Percentiles rank a stretch among this genome's conserved stretches.
These are phyloP conservation scores for Pyrgus malvae DNA, from an alignment of 2,888 invertebrate genomes.

Conservation along the genomic window DNA sequence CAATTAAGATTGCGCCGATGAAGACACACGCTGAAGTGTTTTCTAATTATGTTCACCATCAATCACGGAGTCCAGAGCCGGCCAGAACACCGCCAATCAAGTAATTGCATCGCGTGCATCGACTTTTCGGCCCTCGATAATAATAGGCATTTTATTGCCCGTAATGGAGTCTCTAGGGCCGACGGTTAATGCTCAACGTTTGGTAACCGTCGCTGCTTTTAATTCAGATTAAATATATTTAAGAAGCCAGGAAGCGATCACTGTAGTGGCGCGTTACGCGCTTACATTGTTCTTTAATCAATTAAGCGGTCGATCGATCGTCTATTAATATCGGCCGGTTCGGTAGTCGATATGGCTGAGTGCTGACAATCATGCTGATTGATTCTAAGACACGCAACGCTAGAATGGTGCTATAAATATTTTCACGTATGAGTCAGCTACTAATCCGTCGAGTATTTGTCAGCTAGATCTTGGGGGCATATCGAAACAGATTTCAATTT, in stretches of 20 bases:
- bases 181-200: slow-evolving; percentile 67
- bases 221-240: slow-evolving; percentile 75
- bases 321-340: slow-evolving; percentile 51
- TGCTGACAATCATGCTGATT: slow-evolving; percentile 67
- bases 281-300: slow-evolving; percentile 64
- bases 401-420: slow-evolving; percentile 28
- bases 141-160: slow-evolving; percentile 81
- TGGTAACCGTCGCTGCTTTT: slow-evolving; percentile 67
- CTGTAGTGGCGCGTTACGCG: slow-evolving; percentile 44
- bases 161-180: slow-evolving; percentile 82
- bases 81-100: slow-evolving; percentile 80
- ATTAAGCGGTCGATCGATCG: slow-evolving; percentile 50
- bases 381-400: slow-evolving; percentile 63
- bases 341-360: slow-evolving; percentile 66
- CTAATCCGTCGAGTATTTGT: slow-evolving; percentile 64
- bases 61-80: slow-evolving; percentile 66
- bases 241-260: slow-evolving; percentile 55
- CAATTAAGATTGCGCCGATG: slow-evolving; percentile 78
- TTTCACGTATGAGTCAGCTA: slow-evolving; percentile 61
- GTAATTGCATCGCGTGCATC: slow-evolving; percentile 82
- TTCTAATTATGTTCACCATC: slow-evolving; percentile 81
- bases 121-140: slow-evolving; percentile 80
- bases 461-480: slow-evolving; percentile 69
- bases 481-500: slow-evolving; percentile 78
- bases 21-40: slow-evolving; percentile 81